Conservation (phyloP, 2,888 invertebrate genomes). For the Sinhomidia bicolor region DNA sequence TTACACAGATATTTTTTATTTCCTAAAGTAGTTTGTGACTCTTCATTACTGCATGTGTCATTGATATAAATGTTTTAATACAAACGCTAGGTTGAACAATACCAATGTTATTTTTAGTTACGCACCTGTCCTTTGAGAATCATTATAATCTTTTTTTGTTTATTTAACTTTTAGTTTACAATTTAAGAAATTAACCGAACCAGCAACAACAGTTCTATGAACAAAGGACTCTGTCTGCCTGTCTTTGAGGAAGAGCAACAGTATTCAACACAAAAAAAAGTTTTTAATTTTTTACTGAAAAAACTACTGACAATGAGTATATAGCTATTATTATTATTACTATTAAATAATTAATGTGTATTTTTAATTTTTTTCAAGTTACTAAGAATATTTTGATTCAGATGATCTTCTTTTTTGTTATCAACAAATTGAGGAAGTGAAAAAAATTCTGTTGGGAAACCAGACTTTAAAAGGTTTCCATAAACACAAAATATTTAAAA, state of each 20-base stretch:
- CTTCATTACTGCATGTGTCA: background rate
- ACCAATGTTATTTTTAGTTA: background rate
- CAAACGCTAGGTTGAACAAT: background rate
- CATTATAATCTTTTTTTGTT: background rate
- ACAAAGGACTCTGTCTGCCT: background rate
- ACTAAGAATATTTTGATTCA: too few species aligned
- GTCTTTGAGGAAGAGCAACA: conserved; percentile 24
- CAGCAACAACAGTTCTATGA: background rate
- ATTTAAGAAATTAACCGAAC: background rate
- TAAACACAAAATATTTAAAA: background rate
- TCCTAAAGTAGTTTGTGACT: too few species aligned
- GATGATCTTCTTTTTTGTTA: too few species aligned
- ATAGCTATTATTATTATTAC: background rate
- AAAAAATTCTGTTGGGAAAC: background rate
- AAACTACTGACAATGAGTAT: conserved; percentile 7
- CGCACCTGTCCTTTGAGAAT: background rate
- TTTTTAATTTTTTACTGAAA: conserved; percentile 48
- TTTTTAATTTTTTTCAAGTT: background rate
- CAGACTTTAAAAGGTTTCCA: conserved; percentile 3
- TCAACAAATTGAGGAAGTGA: background rate
- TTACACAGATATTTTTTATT: too few species aligned
- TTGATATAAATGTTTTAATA: background rate
- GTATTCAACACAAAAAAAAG: conserved; percentile 44
- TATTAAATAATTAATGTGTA: background rate
- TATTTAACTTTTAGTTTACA: background rate